Base-by-base conservation (phyloP, 2,113 vertebrate species). In the Falco punctatus region DNA sequence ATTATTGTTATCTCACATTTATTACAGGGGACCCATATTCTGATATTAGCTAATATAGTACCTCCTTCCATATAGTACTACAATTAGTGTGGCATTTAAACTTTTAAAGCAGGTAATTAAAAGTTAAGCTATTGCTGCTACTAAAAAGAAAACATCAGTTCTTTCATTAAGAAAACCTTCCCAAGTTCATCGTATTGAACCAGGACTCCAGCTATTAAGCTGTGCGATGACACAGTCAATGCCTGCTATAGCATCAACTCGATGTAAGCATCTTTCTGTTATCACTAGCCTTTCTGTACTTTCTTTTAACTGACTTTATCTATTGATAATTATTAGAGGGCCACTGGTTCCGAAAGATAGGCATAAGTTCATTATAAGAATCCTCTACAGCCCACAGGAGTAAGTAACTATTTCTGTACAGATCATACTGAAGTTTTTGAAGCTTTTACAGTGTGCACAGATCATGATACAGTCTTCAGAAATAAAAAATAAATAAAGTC, bases 81-180 rank as follows among this genome's bases (percentile, higher is more conserved):
- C 81, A 82, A 82, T 64, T 70, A 94, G 51, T 33, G 51, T 33
- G 19, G 18, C 55, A 80, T 9, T n/a, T 30, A 86, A 96, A 88
- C 66, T 96, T 90, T 66, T 91, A 73, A 87, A 94, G 61, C 9
- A 59, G 28, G 30, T 75, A 80, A 92, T 94, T 93, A 0, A 66
- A 94, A 82, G 70, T 80, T 87, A 87, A 87, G 40, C 74, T 67
- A 30, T 21, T 86, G 81, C 87, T 94, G 62, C 58, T 98, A 90
- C 97, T 97, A 97, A 96, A 97, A 97, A 97, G 98, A 98, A 98
- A 98, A 98, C 97, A 98, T 98, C 98, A 98, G 98, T 98, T 99
- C 98, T 99, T 99, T 98, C 98, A 99, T 99, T 99, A 99, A 98
- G 98, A 97, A 98, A 99, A 98, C 98, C 98, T 98, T 98, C 98